Conservation (phyloP, 2,888 invertebrate species). For the Macropis europaea region DNA sequence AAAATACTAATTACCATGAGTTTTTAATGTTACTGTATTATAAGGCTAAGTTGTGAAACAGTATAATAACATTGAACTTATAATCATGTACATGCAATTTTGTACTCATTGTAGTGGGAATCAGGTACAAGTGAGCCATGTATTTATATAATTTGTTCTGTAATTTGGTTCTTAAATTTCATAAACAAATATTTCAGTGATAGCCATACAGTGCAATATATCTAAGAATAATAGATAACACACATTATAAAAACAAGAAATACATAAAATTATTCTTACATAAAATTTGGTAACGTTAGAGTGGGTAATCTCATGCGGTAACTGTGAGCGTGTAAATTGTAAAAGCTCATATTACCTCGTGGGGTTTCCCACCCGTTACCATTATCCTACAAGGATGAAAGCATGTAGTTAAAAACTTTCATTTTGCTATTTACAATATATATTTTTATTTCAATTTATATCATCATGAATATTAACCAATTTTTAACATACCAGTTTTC, state of each 20-base stretch:
- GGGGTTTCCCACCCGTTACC: conserved; percentile 88
- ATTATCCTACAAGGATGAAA: conserved; percentile 73
- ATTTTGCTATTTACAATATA: conserved; percentile 4
- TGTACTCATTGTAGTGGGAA: background rate
- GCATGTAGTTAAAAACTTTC: conserved; percentile 20
- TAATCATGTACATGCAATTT: background rate
- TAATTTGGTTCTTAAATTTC: background rate
- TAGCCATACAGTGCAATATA: background rate
- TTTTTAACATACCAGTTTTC: conserved; percentile 1
- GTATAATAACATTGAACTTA: background rate
- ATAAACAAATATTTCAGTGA: background rate
- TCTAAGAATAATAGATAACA: background rate
- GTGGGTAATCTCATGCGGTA: conserved; percentile 98
- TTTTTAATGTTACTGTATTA: conserved; percentile 1
- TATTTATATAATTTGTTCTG: conserved; percentile 2
- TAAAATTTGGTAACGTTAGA: conserved; percentile 74
- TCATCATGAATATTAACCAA: background rate
- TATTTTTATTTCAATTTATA: conserved; percentile 3
- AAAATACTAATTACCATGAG: background rate
- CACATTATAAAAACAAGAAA: conserved; percentile 1
- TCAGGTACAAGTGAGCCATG: background rate
- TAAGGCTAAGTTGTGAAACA: background rate
- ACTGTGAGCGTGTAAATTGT: conserved; percentile 88
- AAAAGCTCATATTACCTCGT: conserved; percentile 91
- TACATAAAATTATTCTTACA: conserved; percentile 19